phyloP scores from a whole-genome alignment of 2,888 invertebrate genomes.

The Hesperia comma region DNA sequence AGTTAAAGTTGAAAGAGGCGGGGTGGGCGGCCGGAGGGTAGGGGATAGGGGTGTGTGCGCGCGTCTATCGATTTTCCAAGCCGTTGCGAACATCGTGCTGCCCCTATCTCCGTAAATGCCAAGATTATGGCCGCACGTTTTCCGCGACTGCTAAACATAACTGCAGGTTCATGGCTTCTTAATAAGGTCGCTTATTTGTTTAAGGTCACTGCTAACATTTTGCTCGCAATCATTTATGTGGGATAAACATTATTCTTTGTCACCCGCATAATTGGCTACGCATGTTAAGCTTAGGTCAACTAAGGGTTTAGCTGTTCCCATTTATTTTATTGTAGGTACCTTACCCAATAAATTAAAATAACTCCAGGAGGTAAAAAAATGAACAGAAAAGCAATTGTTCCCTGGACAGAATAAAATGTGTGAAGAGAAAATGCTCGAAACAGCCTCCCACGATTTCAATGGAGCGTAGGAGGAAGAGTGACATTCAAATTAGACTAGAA shows the following conservation, averaged over 20 bases:
- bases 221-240: background rate
- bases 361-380: too few relatives aligned
- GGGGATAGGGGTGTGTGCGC: constrained; percentile 57
- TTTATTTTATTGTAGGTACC: too few relatives aligned
- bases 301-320: too few relatives aligned
- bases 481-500: background rate
- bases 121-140: constrained; percentile 50
- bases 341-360: too few relatives aligned
- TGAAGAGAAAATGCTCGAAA: too few relatives aligned
- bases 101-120: constrained; percentile 58
- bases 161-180: constrained; percentile 30
- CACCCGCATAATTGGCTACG: background rate
- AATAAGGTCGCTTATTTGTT: constrained; percentile 22
- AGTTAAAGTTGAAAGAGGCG: constrained; percentile 59
- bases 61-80: constrained; percentile 77
- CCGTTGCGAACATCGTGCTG: constrained; percentile 41
- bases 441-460: background rate
- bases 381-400: too few relatives aligned
- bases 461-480: background rate
- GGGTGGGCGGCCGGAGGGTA: constrained; percentile 44
- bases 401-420: background rate
- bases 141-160: constrained; percentile 26
- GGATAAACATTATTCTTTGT: constrained; percentile 1
- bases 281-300: background rate
- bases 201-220: constrained; percentile 14